Percentiles rank a stretch among this genome's conserved stretches.
These are phyloP conservation scores for Condylura cristata DNA, from an alignment of 2,113 vertebrate genomes.

Conservation along the genomic window DNA sequence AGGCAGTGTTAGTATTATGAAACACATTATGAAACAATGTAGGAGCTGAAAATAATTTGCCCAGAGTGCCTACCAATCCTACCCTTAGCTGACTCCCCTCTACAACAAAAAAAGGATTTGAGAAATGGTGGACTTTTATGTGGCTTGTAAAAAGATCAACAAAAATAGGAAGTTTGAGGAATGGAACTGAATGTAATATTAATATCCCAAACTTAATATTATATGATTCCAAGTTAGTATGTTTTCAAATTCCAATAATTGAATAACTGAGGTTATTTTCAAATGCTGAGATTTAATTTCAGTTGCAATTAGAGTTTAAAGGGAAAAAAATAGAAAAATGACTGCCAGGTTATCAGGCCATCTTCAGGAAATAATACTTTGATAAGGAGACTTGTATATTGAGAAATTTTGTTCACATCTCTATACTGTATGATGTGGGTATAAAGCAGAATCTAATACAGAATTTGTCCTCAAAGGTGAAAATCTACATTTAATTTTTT, in stretches of 20 bases:
- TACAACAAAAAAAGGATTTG: neutral
- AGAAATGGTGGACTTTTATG: neutral
- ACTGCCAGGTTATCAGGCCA: neutral
- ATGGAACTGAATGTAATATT: neutral
- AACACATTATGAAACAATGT: neutral
- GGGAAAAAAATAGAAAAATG: neutral
- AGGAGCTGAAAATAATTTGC: neutral
- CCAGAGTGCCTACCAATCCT: neutral
- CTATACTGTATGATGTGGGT: neutral
- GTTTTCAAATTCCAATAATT: neutral
- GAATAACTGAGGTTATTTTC: neutral
- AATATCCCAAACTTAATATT: neutral
- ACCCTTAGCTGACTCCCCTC: neutral
- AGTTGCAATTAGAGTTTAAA: neutral
- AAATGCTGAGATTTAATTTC: neutral
- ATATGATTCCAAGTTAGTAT: neutral
- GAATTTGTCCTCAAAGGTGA: constrained; percentile 41
- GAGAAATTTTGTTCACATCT: neutral
- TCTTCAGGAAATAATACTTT: neutral
- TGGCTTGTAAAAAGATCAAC: neutral
- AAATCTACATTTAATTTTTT: constrained; percentile 39
- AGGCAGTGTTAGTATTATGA: neutral
- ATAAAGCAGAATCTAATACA: neutral
- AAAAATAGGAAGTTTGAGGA: neutral
- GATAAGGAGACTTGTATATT: neutral